These are phyloP conservation scores for Toxonevra muliebris DNA, from an alignment of 2,888 invertebrate species.

Conservation along the genomic window DNA sequence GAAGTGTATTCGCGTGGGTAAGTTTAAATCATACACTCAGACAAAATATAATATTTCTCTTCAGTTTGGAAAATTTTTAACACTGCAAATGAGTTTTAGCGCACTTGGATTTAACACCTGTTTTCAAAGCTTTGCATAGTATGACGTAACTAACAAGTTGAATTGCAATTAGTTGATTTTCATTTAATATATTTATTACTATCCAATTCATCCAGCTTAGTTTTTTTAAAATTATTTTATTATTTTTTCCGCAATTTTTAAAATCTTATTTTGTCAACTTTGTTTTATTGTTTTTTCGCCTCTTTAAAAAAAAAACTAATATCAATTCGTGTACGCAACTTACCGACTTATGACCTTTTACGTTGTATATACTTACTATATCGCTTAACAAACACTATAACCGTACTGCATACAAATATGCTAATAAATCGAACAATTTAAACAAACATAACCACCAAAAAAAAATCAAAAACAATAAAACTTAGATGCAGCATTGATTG, in stretches of 20 bases:
- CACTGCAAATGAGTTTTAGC: no score
- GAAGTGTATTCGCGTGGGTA: conserved; percentile 94
- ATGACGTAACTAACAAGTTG: no score
- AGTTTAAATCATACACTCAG: conserved; percentile 54
- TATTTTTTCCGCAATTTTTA: not conserved
- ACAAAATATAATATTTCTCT: no score
- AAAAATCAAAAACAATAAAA: conserved; percentile 27
- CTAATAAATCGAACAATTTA: not conserved
- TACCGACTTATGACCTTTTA: not conserved
- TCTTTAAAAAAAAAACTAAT: not conserved
- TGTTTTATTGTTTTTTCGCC: not conserved
- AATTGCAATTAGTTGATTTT: no score
- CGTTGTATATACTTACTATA: not conserved
- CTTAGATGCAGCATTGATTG: conserved; percentile 62
- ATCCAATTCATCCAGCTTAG: no score
- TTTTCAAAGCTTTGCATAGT: no score
- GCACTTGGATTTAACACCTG: no score
- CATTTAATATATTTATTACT: no score
- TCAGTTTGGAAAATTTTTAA: no score
- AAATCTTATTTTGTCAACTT: not conserved
- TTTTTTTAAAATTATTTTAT: not conserved
- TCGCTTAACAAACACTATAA: not conserved
- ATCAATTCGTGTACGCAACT: not conserved
- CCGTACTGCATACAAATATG: conserved; percentile 2
- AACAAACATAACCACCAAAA: conserved; percentile 30